These are phyloP conservation scores for Choreutis nemorana DNA, from an alignment of 2,888 invertebrate species.

Conservation along the genomic window DNA sequence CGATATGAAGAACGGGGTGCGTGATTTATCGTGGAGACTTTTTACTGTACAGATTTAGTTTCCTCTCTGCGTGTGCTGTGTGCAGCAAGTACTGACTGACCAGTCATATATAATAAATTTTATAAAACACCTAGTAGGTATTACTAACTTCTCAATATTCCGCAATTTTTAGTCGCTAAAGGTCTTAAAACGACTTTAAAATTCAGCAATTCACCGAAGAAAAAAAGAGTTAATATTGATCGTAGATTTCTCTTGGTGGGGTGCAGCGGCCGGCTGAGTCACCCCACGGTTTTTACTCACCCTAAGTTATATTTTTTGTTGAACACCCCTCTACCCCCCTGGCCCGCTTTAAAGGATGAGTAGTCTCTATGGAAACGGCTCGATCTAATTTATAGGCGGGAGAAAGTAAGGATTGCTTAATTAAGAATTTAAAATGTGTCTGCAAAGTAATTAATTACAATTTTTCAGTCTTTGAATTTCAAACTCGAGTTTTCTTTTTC, in stretches of 20 bases:
- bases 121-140: no score
- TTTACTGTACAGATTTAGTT: no score
- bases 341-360: slow-evolving; percentile 67
- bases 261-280: slow-evolving; percentile 68
- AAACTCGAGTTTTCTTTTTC: neutral
- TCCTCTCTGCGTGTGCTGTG: neutral
- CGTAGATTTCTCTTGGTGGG: slow-evolving; percentile 66
- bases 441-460: slow-evolving; percentile 60
- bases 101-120: no score
- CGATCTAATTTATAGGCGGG: slow-evolving; percentile 66
- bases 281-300: slow-evolving; percentile 68
- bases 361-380: slow-evolving; percentile 68
- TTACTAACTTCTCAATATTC: no score
- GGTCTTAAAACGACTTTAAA: slow-evolving; percentile 56
- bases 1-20: slow-evolving; percentile 16
- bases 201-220: slow-evolving; percentile 58
- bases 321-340: slow-evolving; percentile 48
- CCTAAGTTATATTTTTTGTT: slow-evolving; percentile 68
- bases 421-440: slow-evolving; percentile 66
- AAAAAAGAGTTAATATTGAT: slow-evolving; percentile 70
- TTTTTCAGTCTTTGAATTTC: slow-evolving; percentile 13
- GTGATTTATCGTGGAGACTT: slow-evolving; percentile 34
- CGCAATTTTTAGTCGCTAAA: no score
- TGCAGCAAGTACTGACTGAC: no score
- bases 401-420: slow-evolving; percentile 66